phyloP scores from a whole-genome alignment of 2,888 invertebrate genomes.

The Acronicta psi region DNA sequence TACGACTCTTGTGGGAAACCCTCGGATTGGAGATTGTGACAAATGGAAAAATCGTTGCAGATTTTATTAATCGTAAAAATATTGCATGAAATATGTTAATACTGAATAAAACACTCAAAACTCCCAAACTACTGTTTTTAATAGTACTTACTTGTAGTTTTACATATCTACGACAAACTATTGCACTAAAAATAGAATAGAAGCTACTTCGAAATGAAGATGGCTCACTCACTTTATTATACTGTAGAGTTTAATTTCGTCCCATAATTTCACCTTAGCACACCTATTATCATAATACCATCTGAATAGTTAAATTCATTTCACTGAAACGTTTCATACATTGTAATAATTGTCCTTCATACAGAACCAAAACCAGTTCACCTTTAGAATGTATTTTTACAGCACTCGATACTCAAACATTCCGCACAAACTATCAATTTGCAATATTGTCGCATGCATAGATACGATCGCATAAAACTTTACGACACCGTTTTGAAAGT shows the following conservation, averaged over 20 bases:
- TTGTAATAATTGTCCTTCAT: constrained; percentile 42
- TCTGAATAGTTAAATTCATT: constrained; percentile 53
- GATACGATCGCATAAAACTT: constrained; percentile 47
- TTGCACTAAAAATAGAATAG: background rate
- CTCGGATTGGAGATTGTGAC: too few species aligned
- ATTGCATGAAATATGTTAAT: too few species aligned
- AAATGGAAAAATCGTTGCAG: too few species aligned
- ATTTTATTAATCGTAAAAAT: too few species aligned
- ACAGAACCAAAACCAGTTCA: constrained; percentile 20
- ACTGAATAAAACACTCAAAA: too few species aligned
- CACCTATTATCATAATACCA: constrained; percentile 44
- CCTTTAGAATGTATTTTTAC: constrained; percentile 35
- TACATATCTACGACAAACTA: too few species aligned
- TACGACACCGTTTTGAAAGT: constrained; percentile 39
- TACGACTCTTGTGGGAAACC: too few species aligned
- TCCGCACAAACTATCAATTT: constrained; percentile 51
- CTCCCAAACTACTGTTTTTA: too few species aligned
- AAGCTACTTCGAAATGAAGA: constrained; percentile 2
- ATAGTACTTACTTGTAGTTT: too few species aligned
- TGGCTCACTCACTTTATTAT: constrained; percentile 33
- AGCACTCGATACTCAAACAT: constrained; percentile 29
- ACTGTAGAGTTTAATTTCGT: constrained; percentile 31
- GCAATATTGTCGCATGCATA: constrained; percentile 44
- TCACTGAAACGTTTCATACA: constrained; percentile 50
- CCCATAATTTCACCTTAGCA: constrained; percentile 34